Evolutionary conservation across 2,888 invertebrate species (phyloP).

Genomic region (Oscheius sp.): DNA sequence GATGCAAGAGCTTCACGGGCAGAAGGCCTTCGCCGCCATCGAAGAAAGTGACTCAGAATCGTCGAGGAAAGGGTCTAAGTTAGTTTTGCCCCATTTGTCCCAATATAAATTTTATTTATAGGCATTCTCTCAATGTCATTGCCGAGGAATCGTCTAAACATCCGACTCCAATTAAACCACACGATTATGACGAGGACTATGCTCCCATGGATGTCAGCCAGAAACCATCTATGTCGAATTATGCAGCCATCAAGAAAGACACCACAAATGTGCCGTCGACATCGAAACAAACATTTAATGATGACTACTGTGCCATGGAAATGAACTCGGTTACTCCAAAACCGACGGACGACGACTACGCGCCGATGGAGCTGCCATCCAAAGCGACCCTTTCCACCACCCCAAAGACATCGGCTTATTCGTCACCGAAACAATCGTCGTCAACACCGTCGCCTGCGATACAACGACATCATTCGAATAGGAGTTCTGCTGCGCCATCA

Average conservation of each 20-base stretch:
- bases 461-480: neutral
- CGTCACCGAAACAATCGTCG: neutral
- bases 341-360: neutral
- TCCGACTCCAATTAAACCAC: neutral
- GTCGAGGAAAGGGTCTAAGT: constrained; percentile 16
- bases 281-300: too few species aligned
- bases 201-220: constrained; percentile 13
- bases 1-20: constrained; percentile 11
- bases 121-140: constrained; percentile 5
- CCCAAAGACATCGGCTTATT: neutral
- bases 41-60: constrained; percentile 34
- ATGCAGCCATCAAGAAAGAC: too few species aligned
- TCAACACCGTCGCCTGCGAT: neutral
- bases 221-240: neutral
- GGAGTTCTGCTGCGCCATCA: neutral
- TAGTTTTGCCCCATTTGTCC: neutral
- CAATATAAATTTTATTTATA: neutral
- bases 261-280: too few species aligned
- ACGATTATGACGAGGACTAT: constrained; percentile 17
- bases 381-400: neutral
- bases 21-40: constrained; percentile 16
- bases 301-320: too few species aligned
- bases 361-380: constrained; percentile 3
- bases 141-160: neutral
- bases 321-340: too few species aligned